Evolutionary conservation across 2,113 vertebrate genomes (phyloP), one percentile per base, ranked within the genome.

Genomic region (Chionodraco myersi): DNA sequence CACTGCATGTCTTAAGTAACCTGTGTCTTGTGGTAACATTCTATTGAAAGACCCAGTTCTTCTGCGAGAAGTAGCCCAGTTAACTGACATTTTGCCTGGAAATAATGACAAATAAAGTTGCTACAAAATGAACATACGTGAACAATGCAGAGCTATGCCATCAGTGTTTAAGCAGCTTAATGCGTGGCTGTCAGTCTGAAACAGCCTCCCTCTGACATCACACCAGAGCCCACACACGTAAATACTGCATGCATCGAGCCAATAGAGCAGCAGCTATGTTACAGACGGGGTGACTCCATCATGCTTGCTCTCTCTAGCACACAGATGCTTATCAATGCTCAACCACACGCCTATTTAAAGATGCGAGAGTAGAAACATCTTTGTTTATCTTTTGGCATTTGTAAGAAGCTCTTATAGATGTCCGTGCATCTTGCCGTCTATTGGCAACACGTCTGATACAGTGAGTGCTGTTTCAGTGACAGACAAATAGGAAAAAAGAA

Each of bases 251-350:
- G 82, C 59, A 41, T 84, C 52, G 62, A 63, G 81, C 87, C 88
- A 91, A 92, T 21, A 90, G 85, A 91, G 89, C 88, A 91, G 85
- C 85, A 87, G 86, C 82, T 63, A 82, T 74, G 58, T 58, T 80
- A 80, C 86, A 91, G 89, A 91, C 65, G 52, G 74, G 57, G 45
- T 66, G 71, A 82, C 77, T 83, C 64, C 69, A 64, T 79, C 76
- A 54, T 72, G 68, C 74, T 54, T 58, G 9, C 68, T 75, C 41
- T 64, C 52, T 52, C 61, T 34, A 26, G 0, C 69, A 34, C 70
- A 63, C 62, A 83, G 60, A 82, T 6, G 54, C 57, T 71, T 16
- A 63, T 71, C 2, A n/a, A 45, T 11, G 51, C 65, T 23, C 34
- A 23, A 60, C n/a, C 5, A n/a, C 60, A 73, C 66, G 57, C 66